phyloP scores from a whole-genome alignment of 2,888 invertebrate genomes.

The Synergus gifuensis region DNA sequence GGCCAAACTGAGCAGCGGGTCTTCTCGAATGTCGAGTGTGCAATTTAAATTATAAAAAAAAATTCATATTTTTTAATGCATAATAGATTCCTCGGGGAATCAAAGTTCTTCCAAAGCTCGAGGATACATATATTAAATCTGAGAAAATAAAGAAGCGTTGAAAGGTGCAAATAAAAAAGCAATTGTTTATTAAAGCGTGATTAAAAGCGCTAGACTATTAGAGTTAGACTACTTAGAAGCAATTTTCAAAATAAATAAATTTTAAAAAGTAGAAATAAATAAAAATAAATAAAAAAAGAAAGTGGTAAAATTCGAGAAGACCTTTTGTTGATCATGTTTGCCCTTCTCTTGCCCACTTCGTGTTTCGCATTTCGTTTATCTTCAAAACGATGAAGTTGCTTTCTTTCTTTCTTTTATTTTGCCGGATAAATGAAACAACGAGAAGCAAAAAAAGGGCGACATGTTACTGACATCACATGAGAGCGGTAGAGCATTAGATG shows the following conservation, averaged over 20 bases:
- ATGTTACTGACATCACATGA: conserved; percentile 9
- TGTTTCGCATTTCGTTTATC: background rate
- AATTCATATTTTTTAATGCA: too few species aligned
- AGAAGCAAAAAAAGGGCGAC: conserved; percentile 14
- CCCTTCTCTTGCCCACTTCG: conserved; percentile 27
- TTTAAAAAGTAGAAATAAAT: background rate
- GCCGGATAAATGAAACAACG: background rate
- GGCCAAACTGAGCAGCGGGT: background rate
- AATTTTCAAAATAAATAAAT: background rate
- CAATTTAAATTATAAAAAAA: background rate
- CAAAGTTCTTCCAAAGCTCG: background rate
- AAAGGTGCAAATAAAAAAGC: background rate
- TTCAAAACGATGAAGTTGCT: background rate
- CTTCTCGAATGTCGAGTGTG: conserved; percentile 5
- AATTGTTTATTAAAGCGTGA: background rate
- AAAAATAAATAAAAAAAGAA: background rate
- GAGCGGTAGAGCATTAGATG: conserved; percentile 61
- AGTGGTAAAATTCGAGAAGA: conserved; percentile 10
- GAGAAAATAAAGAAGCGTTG: background rate
- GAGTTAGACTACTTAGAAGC: background rate
- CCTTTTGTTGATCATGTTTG: conserved; percentile 1
- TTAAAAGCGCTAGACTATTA: background rate
- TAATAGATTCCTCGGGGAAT: too few species aligned
- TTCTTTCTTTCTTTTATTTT: background rate
- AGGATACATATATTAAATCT: background rate